Evolutionary conservation across 64 coral and sea anemone genomes (phyloP), one percentile per base, ranked within the genome.

Genomic region (Platygyra sinensis): DNA sequence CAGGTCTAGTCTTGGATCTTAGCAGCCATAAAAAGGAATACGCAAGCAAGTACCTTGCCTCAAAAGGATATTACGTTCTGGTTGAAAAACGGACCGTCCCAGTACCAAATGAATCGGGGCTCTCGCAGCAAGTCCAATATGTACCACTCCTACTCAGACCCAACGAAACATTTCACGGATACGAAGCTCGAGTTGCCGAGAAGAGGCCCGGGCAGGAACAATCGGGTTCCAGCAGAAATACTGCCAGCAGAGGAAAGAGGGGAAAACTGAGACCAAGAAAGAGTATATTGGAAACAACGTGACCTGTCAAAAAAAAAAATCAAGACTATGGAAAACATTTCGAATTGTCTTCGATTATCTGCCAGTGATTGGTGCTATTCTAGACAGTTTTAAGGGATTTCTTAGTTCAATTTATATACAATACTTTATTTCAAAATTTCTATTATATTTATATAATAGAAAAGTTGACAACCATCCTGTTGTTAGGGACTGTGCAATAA

Each of bases 1-100:
- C 83, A 96, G 95, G 95, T 69, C 91, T 96, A 16, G 95, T 96
- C 30, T 86, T 96, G 19, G 95, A 96, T n/a, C 88, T 96, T 11
- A 78, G 60, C 39, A 72, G 74, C 52, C 95, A 96, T 33, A 82
- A 82, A 51, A 88, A 83, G 46, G 95, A 96, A 22, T 65, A 87
- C 20, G 95, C 95, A 1, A 87, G 82, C 39, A 96, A 96, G 60
- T 96, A 96, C 77, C 95, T 96, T 16, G 87, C 91, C 29, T 60
- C 69, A 20, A 86, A 88, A 89, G 87, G 91, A 8, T 83, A 86
- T 69, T 96, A 96, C 63, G 87, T 96, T 79, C 89, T 96, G 71
- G 95, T 96, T 30, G 95, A 96, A 64, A 96, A 96, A 79, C 73
- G 60, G 24, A 76, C 76, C 2, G 52, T 52, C 24, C n/a, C 20